Conservation (phyloP, 2,113 vertebrate species). For the Oriolus oriolus region DNA sequence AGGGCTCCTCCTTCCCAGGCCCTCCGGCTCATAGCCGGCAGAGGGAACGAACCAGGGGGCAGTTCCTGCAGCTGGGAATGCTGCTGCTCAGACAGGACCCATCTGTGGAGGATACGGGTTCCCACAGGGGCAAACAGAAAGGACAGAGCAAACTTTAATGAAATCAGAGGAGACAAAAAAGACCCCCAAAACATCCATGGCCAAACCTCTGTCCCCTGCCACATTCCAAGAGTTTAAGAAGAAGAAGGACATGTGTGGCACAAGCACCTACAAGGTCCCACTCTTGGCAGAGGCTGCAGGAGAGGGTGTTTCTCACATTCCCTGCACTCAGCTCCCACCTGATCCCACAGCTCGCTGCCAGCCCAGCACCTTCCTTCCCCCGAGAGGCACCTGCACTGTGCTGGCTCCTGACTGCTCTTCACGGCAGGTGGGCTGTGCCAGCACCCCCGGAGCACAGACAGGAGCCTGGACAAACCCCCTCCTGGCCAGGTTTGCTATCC, state of each 20-base stretch:
- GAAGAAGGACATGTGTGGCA: neutral
- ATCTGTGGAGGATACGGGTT: accelerated
- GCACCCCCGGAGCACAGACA: accelerated
- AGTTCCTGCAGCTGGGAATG: neutral
- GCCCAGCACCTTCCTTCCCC: neutral
- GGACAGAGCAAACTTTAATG: accelerated
- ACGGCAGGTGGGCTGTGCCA: accelerated
- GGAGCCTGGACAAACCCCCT: neutral
- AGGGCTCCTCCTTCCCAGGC: neutral
- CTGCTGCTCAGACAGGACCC: accelerated
- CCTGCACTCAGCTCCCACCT: neutral
- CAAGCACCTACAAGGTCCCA: accelerated
- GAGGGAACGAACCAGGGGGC: accelerated
- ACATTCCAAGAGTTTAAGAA: accelerated
- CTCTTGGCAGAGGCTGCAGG: neutral
- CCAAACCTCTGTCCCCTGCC: neutral
- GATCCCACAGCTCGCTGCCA: accelerated
- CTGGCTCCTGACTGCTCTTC: neutral
- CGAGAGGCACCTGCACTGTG: accelerated
- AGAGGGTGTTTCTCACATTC: accelerated
- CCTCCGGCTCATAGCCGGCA: accelerated
- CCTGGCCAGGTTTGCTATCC: neutral
- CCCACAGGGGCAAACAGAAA: accelerated
- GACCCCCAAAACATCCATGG: accelerated
- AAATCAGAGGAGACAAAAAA: neutral